phyloP scores from a whole-genome alignment of 2,113 vertebrate species.

The Cyrtonyx montezumae region DNA sequence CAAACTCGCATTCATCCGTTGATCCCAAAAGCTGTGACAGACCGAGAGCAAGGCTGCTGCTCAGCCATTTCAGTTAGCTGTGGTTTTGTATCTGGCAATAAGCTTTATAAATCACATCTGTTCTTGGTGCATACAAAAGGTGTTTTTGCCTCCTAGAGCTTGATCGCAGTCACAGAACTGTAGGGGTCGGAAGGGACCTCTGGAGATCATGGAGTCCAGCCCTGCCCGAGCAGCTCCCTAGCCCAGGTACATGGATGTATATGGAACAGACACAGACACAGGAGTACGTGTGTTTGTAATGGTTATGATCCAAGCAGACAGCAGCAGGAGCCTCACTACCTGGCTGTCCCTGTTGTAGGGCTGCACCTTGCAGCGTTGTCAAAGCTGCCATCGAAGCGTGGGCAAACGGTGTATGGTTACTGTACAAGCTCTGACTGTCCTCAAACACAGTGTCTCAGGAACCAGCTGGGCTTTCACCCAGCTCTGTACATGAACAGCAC shows the following conservation, averaged over 20 bases:
- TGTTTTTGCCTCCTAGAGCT: not conserved
- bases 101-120: not conserved
- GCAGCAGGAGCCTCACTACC: not conserved
- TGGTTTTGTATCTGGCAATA: not conserved
- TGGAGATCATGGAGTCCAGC: no score
- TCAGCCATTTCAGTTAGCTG: not conserved
- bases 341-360: not conserved
- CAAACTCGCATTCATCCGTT: accelerated
- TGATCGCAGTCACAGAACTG: not conserved
- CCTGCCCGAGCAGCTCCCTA: no score
- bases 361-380: not conserved
- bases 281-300: not conserved
- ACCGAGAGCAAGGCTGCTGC: not conserved
- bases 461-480: not conserved
- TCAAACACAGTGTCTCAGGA: not conserved
- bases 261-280: not conserved
- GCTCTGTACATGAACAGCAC: not conserved
- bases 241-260: not conserved
- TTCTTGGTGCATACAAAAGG: not conserved
- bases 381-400: not conserved
- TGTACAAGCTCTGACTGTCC: not conserved
- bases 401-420: not conserved
- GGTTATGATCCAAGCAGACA: not conserved
- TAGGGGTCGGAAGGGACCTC: no score
- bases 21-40: not conserved